Base-by-base conservation (phyloP, 2,888 invertebrate species). In the Camptogramma bilineatum region DNA sequence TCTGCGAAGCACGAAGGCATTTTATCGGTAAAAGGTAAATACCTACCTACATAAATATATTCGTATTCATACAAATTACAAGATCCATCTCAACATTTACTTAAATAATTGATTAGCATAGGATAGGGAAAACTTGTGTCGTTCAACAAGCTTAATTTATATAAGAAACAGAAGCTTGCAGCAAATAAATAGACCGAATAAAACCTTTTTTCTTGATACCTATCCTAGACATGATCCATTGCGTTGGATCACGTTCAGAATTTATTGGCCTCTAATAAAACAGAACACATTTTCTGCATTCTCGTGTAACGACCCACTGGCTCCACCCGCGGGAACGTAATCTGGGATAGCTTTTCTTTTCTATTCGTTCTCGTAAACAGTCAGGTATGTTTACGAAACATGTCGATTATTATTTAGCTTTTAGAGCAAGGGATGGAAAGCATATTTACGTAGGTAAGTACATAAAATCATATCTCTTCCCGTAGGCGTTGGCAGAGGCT, bases 211-310 rank as follows among this genome's bases (percentile, higher is more conserved):
- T 77, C 77, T 75, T 80, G 60, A 54, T 52, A 34, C 46, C 44
- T 52, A 52, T 80, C 79, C 66, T 51, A 56, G 65, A 62, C 79
- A 77, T 79, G 82, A 83, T 81, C 80, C 78, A 72, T 75, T 73
- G 77, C 81, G 81, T 73, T 75, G 80, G 71, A 79, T 81, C 90
- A 91, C 90, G 90, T 90, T 84, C 87, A 53, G 77, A 84, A 89
- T 90, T 90, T 90, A 90, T 89, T 86, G 84, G 85, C 81, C 79
- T 80, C 83, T 87, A 89, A 89, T 90, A 89, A 88, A 88, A 86
- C 85, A 86, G 85, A 86, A 89, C 87, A 88, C 86, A 87, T 85
- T 86, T 85, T 86, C 82, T 87, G 85, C 88, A 88, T 88, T 86
- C 81, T 76, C 75, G 64, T 78, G 77, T 81, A 77, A 77, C 80